These are phyloP conservation scores for Drosophila auraria DNA, from an alignment of 1,140 invertebrate genomes.

Conservation along the genomic window DNA sequence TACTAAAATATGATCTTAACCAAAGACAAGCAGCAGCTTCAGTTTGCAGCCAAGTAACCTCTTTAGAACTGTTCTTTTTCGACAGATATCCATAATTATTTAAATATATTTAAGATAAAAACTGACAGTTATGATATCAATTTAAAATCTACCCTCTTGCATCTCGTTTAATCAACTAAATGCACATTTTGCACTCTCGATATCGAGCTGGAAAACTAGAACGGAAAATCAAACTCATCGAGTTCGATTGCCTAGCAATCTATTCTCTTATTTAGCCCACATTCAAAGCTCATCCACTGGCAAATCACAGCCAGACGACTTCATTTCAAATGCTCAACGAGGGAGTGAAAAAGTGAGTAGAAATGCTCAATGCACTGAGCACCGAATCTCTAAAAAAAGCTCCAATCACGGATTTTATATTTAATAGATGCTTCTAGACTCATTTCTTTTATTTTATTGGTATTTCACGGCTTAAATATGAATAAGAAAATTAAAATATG, in stretches of 20 bases:
- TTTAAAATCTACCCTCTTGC: background rate
- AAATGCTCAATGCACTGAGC: background rate
- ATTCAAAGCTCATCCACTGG: conserved; percentile 40
- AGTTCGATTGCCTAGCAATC: conserved; percentile 39
- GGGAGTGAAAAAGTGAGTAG: background rate
- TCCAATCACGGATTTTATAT: too few species aligned
- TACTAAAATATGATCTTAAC: too few species aligned
- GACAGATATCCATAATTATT: background rate
- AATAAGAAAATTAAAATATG: too few species aligned
- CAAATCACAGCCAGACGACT: conserved; percentile 47
- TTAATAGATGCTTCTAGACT: too few species aligned
- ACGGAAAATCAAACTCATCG: conserved; percentile 31
- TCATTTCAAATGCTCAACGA: conserved; percentile 31
- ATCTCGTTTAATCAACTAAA: conserved; percentile 32
- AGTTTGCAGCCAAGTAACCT: too few species aligned
- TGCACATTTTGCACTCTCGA: conserved; percentile 18
- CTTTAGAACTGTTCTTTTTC: background rate
- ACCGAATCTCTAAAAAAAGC: too few species aligned
- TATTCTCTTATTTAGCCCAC: conserved; percentile 44
- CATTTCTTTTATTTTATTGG: too few species aligned
- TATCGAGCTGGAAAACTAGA: conserved; percentile 11
- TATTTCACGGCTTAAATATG: too few species aligned
- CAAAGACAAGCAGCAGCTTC: background rate
- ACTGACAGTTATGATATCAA: background rate
- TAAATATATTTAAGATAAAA: background rate